These are phyloP conservation scores for Ramphastos sulfuratus DNA, from an alignment of 2,113 vertebrate species.

Conservation along the genomic window DNA sequence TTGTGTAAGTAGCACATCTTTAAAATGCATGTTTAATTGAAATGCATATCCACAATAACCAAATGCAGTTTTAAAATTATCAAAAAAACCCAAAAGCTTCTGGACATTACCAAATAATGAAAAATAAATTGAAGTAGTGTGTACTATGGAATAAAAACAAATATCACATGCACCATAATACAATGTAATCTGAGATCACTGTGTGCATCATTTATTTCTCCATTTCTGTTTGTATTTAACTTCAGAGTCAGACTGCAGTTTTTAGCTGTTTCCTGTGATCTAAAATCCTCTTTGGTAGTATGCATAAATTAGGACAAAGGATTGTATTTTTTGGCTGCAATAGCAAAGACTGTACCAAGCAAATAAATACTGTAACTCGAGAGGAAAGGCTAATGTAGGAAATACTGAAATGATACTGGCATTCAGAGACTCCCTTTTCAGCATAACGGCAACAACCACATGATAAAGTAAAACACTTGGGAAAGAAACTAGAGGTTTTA, in stretches of 20 bases:
- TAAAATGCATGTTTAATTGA: background rate
- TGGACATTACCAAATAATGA: conserved; percentile 57
- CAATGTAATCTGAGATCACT: conserved; percentile 26
- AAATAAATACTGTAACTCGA: conserved; percentile 7
- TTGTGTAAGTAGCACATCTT: conserved; percentile 4
- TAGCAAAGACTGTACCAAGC: conserved; percentile 21
- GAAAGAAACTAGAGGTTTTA: background rate
- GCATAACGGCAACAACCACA: background rate
- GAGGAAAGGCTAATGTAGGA: background rate
- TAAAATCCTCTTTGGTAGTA: conserved; percentile 40
- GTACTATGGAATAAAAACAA: conserved; percentile 37
- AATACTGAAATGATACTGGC: background rate
- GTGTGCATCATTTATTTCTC: conserved; percentile 40
- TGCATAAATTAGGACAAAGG: conserved; percentile 43
- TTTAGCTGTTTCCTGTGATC: conserved; percentile 53
- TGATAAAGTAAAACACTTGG: background rate
- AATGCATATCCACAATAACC: conserved; percentile 13
- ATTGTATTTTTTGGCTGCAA: conserved; percentile 38
- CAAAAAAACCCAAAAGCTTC: conserved; percentile 33
- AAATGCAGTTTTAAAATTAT: conserved; percentile 48
- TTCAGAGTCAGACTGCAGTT: conserved; percentile 45
- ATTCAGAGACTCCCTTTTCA: conserved; percentile 3
- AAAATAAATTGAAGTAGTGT: conserved; percentile 70
- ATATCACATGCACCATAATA: background rate
- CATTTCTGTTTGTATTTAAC: conserved; percentile 64